Percentiles rank a stretch among this genome's conserved stretches.
These are phyloP conservation scores for Anas acuta DNA, from an alignment of 2,797 vertebrate species.

Conservation along the genomic window DNA sequence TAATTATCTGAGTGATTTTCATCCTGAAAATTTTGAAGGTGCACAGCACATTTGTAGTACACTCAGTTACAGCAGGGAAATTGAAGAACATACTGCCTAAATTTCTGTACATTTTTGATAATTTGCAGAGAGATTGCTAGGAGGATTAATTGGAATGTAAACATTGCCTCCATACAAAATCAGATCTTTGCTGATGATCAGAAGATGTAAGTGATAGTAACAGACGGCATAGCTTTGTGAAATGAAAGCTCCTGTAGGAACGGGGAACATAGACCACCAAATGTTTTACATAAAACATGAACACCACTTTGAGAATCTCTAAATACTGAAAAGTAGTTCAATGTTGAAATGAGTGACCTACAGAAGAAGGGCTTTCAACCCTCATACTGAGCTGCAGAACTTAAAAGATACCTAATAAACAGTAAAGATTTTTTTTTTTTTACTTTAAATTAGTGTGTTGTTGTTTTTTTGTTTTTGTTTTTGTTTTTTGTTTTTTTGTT, in stretches of 20 bases:
- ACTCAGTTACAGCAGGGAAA: neutral
- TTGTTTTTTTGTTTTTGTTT: neutral
- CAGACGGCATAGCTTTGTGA: neutral
- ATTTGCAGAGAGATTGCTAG: neutral
- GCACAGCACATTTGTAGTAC: neutral
- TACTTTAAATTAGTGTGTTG: no score
- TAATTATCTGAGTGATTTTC: neutral
- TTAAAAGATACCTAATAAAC: neutral
- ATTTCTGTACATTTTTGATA: neutral
- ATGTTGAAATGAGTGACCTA: conserved; percentile 2
- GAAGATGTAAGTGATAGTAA: neutral
- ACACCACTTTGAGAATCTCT: neutral
- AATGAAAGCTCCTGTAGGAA: neutral
- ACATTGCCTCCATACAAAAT: neutral
- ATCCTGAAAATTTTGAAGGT: neutral
- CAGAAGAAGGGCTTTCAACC: neutral
- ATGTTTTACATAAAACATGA: neutral
- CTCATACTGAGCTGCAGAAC: neutral
- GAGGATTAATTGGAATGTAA: neutral
- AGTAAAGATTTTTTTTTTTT: neutral
- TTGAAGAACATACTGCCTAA: neutral
- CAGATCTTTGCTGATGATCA: neutral
- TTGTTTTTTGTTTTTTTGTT: neutral
- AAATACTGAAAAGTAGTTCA: neutral
- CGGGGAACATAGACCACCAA: neutral